Conservation (phyloP, 1,140 invertebrate genomes). For the Drosophila littoralis region DNA sequence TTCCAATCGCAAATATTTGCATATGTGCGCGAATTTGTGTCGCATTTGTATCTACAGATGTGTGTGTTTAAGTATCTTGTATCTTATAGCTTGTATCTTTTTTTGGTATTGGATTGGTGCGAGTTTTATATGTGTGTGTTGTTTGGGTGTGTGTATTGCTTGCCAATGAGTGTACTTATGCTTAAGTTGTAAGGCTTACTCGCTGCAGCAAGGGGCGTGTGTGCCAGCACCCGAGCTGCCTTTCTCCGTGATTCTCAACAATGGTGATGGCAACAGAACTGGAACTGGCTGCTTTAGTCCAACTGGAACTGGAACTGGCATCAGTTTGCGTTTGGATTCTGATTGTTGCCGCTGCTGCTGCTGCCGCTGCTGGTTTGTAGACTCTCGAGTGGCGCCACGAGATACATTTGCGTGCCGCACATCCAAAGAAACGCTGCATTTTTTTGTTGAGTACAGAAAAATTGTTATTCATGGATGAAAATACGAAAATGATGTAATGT, state of each 20-base stretch:
- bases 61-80: slow-evolving; percentile 11
- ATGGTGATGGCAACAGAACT: slow-evolving; percentile 10
- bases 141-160: slow-evolving; percentile 48
- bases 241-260: slow-evolving; percentile 4
- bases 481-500: slow-evolving; percentile 77
- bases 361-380: slow-evolving; percentile 48
- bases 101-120: slow-evolving; percentile 4
- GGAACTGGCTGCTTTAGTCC: neutral
- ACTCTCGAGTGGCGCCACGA: slow-evolving; percentile 76
- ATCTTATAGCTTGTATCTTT: slow-evolving; percentile 5
- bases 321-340: slow-evolving; percentile 17
- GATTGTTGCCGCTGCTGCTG: slow-evolving; percentile 11
- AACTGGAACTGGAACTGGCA: slow-evolving; percentile 3
- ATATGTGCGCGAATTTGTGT: slow-evolving; percentile 27
- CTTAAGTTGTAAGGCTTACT: slow-evolving; percentile 58
- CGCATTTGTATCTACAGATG: slow-evolving; percentile 23
- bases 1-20: slow-evolving; percentile 69
- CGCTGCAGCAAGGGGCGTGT: slow-evolving; percentile 9
- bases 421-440: slow-evolving; percentile 74
- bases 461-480: slow-evolving; percentile 74
- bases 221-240: neutral
- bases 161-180: slow-evolving; percentile 56
- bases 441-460: slow-evolving; percentile 17
- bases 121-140: slow-evolving; percentile 13
- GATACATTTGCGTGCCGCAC: slow-evolving; percentile 78